Base-by-base conservation (phyloP, 2,888 invertebrate species). In the Drosophila subquinaria region DNA sequence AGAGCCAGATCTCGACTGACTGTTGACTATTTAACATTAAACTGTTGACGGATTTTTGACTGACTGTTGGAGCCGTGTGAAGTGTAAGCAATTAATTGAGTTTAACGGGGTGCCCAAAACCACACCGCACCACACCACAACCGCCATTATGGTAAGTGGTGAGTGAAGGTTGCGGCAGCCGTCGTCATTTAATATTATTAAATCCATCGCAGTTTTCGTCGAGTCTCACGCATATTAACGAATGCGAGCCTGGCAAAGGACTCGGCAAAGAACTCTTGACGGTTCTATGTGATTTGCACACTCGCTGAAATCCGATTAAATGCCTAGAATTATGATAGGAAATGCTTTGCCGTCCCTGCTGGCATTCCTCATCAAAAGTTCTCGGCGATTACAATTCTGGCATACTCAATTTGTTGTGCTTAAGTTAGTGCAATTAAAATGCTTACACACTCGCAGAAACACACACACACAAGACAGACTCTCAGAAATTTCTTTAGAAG, bases 361-460 rank as follows among this genome's bases (percentile, higher is more conserved):
- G 42, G 15, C 48, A 61, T 42, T n/a, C 61, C 35, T 62, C 38
- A 45, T 59, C 33, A 60, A 66, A 55, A 53, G 67, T 45, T 45
- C 27, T 11, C 53, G 60, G 45, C 33, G 45, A 36, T 45, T 45
- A 23, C 33, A 48, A 15, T 33, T 23, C 42, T 36, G 62, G 15
- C 56, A 57, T 36, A 57, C 57, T 59, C 42, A 42, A 61, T 60
- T 68, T 63, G 57, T 59, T 53, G 33, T 61, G 30, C 55, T 63
- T 60, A 73, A 68, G 69, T 53, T 73, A 53, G 43, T 43, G 67
- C 89, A 80, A 90, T 86, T 86, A 88, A 90, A 88, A 82, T 82
- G 53, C 55, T 52, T 56, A 40, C 64, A 57, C 38, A 60, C 42
- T 51, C 17, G 35, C 40, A 51, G 47, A 43, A 5, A 43, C 43